These are phyloP conservation scores for Agrotis exclamationis DNA, from an alignment of 2,888 invertebrate genomes.

Conservation along the genomic window DNA sequence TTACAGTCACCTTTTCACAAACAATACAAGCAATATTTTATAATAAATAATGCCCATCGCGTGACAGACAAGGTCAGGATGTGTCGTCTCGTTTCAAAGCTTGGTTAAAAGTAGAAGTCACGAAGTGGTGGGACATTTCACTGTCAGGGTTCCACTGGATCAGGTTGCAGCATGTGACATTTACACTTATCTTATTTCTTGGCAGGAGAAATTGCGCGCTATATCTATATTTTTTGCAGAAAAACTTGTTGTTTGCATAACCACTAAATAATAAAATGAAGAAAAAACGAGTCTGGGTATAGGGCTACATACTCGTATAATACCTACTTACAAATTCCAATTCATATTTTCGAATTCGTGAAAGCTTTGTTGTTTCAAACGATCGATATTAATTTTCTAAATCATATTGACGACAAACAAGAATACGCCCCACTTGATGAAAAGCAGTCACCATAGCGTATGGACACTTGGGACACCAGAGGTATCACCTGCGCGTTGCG, in stretches of 20 bases:
- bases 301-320: no score
- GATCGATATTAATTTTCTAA: no score
- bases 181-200: slow-evolving; percentile 48
- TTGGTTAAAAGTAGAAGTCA: slow-evolving; percentile 46
- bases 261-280: background rate
- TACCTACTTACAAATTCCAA: no score
- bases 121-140: slow-evolving; percentile 69
- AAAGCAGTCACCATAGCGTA: no score
- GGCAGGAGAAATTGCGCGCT: slow-evolving; percentile 32
- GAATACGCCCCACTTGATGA: no score
- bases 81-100: slow-evolving; percentile 28
- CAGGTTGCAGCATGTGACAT: slow-evolving; percentile 69
- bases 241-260: background rate
- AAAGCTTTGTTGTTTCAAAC: no score
- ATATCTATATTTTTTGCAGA: slow-evolving; percentile 8
- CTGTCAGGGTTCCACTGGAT: slow-evolving; percentile 78
- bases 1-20: slow-evolving; percentile 45
- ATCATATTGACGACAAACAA: no score
- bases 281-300: background rate
- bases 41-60: slow-evolving; percentile 41
- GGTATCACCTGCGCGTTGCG: no score
- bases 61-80: slow-evolving; percentile 49
- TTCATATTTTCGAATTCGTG: no score
- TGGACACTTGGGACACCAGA: no score
- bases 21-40: slow-evolving; percentile 51